Percentiles rank a stretch among this genome's conserved stretches.
Evolutionary conservation across 37 sponge, comb jelly and placozoan species (phyloP).

Genomic region (Chondrilla cf. caribensis): DNA sequence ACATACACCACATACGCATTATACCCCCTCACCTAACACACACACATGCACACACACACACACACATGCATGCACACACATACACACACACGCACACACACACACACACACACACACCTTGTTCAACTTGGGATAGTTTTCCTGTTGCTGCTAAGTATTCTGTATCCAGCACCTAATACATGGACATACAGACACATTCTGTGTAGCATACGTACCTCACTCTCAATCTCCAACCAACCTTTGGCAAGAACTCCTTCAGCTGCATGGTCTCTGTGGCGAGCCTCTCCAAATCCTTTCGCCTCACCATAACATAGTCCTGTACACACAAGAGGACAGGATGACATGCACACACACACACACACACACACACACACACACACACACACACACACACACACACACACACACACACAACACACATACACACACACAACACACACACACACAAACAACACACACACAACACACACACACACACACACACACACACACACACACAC

Average conservation of each 20-base stretch:
- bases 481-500: too few relatives aligned
- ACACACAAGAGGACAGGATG: background rate
- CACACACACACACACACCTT: slow-evolving; percentile 31
- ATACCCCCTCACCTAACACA: too few relatives aligned
- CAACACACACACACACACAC: too few relatives aligned
- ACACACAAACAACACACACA: too few relatives aligned
- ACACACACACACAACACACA: too few relatives aligned
- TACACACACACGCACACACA: background rate
- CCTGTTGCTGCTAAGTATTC: slow-evolving; percentile 29
- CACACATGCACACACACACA: slow-evolving; percentile 11
- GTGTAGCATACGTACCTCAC: too few relatives aligned
- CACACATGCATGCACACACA: background rate
- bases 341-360: background rate
- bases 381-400: too few relatives aligned
- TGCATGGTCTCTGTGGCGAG: slow-evolving; percentile 80
- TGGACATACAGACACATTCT: too few relatives aligned
- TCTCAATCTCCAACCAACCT: slow-evolving; percentile 21
- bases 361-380: too few relatives aligned
- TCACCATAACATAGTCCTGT: slow-evolving; percentile 26
- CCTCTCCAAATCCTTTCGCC: slow-evolving; percentile 52
- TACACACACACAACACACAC: too few relatives aligned
- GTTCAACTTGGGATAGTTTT: slow-evolving; percentile 48
- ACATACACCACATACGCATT: too few relatives aligned
- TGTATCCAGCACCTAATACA: slow-evolving; percentile 43
- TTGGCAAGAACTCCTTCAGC: slow-evolving; percentile 84